phyloP scores from a whole-genome alignment of 2,888 invertebrate species.

The Hydraecia micacea region DNA sequence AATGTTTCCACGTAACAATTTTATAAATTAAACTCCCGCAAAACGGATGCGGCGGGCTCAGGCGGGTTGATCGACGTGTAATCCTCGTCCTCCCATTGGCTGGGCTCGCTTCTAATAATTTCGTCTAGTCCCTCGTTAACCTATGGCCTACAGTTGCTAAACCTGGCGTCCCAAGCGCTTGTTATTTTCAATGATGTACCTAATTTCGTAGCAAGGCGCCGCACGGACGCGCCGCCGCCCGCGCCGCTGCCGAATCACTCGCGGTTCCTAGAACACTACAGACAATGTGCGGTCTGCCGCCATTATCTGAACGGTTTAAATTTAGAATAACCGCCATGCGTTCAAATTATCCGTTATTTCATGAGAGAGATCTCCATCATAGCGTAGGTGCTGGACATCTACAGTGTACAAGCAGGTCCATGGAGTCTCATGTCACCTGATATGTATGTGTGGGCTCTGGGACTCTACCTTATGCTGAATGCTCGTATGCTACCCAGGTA shows the following conservation, averaged over 20 bases:
- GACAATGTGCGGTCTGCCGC: slow-evolving; percentile 42
- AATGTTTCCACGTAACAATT: neutral
- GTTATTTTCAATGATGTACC: slow-evolving; percentile 48
- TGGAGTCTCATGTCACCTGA: neutral
- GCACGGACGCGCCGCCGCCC: slow-evolving; percentile 33
- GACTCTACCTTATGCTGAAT: neutral
- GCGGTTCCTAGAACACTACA: slow-evolving; percentile 58
- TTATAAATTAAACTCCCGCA: neutral
- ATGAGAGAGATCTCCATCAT: slow-evolving; percentile 28
- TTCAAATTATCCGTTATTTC: slow-evolving; percentile 25
- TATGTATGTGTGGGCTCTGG: neutral
- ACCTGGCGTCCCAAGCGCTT: slow-evolving; percentile 30
- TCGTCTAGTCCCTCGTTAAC: slow-evolving; percentile 58
- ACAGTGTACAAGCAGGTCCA: neutral
- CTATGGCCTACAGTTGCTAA: slow-evolving; percentile 53
- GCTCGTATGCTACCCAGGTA: neutral
- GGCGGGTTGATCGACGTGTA: slow-evolving; percentile 16
- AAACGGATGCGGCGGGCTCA: slow-evolving; percentile 15
- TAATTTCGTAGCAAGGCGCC: slow-evolving; percentile 42
- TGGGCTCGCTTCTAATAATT: slow-evolving; percentile 16
- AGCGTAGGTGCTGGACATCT: slow-evolving; percentile 1
- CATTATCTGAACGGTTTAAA: slow-evolving; percentile 49
- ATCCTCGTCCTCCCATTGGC: slow-evolving; percentile 39
- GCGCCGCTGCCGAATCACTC: slow-evolving; percentile 43
- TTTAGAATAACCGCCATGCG: slow-evolving; percentile 56